Base-by-base conservation (phyloP, 2,797 vertebrate species). In the Acipenser ruthenus region DNA sequence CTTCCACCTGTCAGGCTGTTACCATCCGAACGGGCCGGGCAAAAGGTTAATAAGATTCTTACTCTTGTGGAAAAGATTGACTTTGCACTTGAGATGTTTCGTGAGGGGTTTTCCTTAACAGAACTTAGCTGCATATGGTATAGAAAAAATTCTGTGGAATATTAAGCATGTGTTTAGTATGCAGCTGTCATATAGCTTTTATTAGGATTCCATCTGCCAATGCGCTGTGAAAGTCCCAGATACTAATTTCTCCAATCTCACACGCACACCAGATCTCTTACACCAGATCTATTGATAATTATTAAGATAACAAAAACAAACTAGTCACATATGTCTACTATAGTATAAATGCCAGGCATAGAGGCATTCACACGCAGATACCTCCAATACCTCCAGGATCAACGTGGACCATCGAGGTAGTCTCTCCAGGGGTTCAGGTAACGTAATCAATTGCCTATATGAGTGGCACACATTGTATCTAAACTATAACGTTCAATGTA, bases 171-270 rank as follows among this genome's bases (percentile, higher is more conserved):
- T 77, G 77, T 78, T 87, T 86, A 78, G 81, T 86, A 86, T 88
- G 76, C 87, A 72, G 80, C 75, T 79, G 80, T 88, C 84, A 84
- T 84, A 78, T 80, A 75, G 74, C 72, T 83, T 87, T 86, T 85
- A 89, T 88, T 87, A 87, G 86, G 82, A 85, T 88, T 85, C 84
- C 80, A 82, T 88, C 81, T 80, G 80, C 74, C 79, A 80, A 83
- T 83, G 80, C 84, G 84, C 75, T 64, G 63, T 76, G 76, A 83
- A 81, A 83, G 78, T 78, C 74, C 80, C 86, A 88, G 82, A 84
- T 86, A 85, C 76, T 74, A 64, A 49, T 74, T 80, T 75, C 76
- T 77, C 77, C 72, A 79, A 76, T 70, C 67, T 80, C 67, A 74
- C 71, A 69, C 71, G 63, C 67, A 69, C 61, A 75, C 37, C 5